phyloP scores from a whole-genome alignment of 2,888 invertebrate genomes.

The Polyommatus icarus region DNA sequence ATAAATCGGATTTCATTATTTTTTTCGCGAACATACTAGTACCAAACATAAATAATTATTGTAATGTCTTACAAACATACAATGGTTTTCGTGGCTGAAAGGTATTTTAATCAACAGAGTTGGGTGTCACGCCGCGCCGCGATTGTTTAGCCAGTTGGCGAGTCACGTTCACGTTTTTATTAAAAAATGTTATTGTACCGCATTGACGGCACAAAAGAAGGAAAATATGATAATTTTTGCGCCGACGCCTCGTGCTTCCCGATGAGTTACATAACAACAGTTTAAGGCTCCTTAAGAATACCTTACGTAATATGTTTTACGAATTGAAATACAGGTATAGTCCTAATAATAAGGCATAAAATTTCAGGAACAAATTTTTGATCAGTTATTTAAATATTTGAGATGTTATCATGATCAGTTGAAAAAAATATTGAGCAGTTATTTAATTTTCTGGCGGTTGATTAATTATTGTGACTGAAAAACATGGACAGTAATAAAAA shows the following conservation, averaged over 20 bases:
- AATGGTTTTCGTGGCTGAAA: neutral
- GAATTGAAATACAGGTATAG: too few species aligned
- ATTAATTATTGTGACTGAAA: too few species aligned
- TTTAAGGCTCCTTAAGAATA: neutral
- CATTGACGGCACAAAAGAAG: conserved; percentile 15
- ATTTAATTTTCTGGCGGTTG: too few species aligned
- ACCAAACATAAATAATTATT: too few species aligned
- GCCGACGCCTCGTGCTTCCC: neutral
- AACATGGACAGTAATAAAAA: too few species aligned
- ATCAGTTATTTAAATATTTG: too few species aligned
- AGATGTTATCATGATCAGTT: too few species aligned
- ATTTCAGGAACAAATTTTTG: too few species aligned
- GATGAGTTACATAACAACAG: conserved; percentile 1
- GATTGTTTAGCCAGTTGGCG: conserved; percentile 10
- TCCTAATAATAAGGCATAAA: too few species aligned
- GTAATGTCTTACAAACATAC: neutral
- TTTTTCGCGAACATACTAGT: too few species aligned
- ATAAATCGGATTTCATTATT: too few species aligned
- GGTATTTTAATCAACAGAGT: conserved; percentile 24
- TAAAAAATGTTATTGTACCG: conserved; percentile 25
- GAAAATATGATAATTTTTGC: neutral
- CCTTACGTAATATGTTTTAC: neutral
- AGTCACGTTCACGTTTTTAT: conserved; percentile 23
- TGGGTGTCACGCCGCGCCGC: conserved; percentile 10
- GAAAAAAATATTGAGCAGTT: too few species aligned